These are phyloP conservation scores for Solenopsis invicta DNA, from an alignment of 1,140 invertebrate genomes.

Conservation along the genomic window DNA sequence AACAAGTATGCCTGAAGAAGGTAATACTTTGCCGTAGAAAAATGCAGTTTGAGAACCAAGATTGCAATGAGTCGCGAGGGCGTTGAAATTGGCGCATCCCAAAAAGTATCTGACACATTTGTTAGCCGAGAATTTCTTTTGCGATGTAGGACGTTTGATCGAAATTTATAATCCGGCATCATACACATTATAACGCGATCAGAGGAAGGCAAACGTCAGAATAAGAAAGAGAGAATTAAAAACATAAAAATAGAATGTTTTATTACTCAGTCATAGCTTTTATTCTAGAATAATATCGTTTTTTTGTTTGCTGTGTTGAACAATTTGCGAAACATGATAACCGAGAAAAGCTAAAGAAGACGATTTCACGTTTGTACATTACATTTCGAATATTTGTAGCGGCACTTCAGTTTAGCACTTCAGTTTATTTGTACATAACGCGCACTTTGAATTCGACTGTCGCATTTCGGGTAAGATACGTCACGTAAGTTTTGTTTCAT, in stretches of 20 bases:
- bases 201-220: constrained; percentile 1
- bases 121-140: neutral
- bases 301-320: constrained; percentile 66
- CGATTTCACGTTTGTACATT: constrained; percentile 71
- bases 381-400: constrained; percentile 63
- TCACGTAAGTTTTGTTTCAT: constrained; percentile 58
- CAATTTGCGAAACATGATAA: constrained; percentile 58
- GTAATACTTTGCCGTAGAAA: neutral
- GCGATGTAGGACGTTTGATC: neutral
- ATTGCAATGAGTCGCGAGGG: neutral
- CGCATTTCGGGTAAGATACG: constrained; percentile 62
- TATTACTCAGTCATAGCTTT: constrained; percentile 82
- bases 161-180: neutral
- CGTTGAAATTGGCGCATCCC: neutral
- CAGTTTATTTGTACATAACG: constrained; percentile 58
- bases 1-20: constrained; percentile 18
- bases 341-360: constrained; percentile 67
- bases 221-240: constrained; percentile 67
- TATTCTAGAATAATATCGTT: constrained; percentile 75
- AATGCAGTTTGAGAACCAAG: neutral
- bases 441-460: constrained; percentile 68
- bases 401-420: constrained; percentile 56
- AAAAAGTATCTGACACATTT: constrained; percentile 1
- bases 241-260: constrained; percentile 82
- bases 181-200: neutral